Base-by-base conservation (phyloP, 1,140 invertebrate species). In the Drosophila ogumai region DNA sequence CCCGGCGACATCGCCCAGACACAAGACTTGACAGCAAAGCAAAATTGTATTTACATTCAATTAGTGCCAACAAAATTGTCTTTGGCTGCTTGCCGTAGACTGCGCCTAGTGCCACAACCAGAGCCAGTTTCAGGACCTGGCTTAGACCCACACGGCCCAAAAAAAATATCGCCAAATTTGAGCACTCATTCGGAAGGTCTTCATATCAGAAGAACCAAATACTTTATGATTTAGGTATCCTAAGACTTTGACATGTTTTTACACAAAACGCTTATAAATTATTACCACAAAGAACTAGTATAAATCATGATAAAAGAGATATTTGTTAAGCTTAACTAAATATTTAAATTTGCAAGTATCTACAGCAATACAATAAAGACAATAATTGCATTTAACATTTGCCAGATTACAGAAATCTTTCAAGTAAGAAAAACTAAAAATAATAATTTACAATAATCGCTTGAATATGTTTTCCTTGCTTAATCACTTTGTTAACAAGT, bases 11-110 rank as follows among this genome's bases (percentile, higher is more conserved):
- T 79, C 46, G 82, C 84, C 84, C 88, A 90, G 85, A 90, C 85
- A 90, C 85, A 90, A 90, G 84, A 90, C 81, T 90, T 90, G 85
- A 90, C 85, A 90, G 85, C 85, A 85, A 90, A 90, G 86, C 85
- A 90, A 90, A 90, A 90, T 90, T 90, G 85, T 90, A 90, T 90
- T 90, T 90, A 90, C 85, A 90, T 90, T 90, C 85, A 90, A 90
- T 90, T 90, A 90, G 85, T 90, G 85, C 85, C 85, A 90, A 90
- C 85, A 90, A 90, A 90, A 90, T 90, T 90, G 85, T 90, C 85
- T 90, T 90, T 88, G 85, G 85, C 84, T 87, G 84, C 84, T 71
- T 78, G 85, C 86, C 82, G 69, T 86, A 63, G 59, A 60, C 80
- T 80, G 80, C 32, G 84, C 84, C 81, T 84, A 84, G 84, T 61